phyloP scores from a whole-genome alignment of 2,113 vertebrate genomes.

The Monarcha castaneiventris region DNA sequence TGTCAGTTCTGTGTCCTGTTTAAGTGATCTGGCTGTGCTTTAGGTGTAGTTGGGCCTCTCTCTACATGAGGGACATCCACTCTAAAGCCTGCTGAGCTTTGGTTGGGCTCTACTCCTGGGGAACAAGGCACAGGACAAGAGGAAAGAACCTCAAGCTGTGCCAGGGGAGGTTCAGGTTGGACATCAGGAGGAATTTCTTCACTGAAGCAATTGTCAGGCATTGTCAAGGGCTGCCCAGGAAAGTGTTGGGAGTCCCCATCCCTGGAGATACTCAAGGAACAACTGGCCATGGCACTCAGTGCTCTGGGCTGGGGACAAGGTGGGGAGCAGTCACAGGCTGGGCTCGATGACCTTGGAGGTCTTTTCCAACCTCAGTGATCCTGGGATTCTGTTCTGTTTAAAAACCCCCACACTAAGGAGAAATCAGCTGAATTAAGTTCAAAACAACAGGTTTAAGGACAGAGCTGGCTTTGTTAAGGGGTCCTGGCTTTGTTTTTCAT shows the following conservation, averaged over 20 bases:
- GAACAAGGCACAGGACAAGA: not conserved
- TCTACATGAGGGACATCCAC: rapidly evolving
- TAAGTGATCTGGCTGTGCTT: not conserved
- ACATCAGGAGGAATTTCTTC: not conserved
- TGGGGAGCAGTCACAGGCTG: not conserved
- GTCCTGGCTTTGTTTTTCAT: not conserved
- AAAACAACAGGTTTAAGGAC: not conserved
- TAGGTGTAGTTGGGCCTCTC: not conserved
- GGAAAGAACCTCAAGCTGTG: not conserved
- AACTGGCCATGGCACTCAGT: not conserved
- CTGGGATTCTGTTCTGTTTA: not conserved
- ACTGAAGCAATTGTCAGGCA: not conserved
- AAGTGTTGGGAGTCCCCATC: not conserved
- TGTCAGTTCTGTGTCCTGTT: constrained; percentile 3
- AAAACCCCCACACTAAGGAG: not conserved
- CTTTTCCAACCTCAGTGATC: not conserved
- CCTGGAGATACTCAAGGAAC: not conserved
- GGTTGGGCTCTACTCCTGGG: not conserved
- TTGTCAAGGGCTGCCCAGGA: not conserved
- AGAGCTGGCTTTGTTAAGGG: not conserved
- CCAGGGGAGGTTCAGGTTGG: not conserved
- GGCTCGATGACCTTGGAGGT: not conserved
- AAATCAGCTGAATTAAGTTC: not conserved
- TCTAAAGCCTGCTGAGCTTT: not conserved
- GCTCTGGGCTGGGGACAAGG: not conserved